Evolutionary conservation across 2,888 invertebrate genomes (phyloP), one percentile per base, ranked within the genome.

Genomic region (Ephialtes manifestator): DNA sequence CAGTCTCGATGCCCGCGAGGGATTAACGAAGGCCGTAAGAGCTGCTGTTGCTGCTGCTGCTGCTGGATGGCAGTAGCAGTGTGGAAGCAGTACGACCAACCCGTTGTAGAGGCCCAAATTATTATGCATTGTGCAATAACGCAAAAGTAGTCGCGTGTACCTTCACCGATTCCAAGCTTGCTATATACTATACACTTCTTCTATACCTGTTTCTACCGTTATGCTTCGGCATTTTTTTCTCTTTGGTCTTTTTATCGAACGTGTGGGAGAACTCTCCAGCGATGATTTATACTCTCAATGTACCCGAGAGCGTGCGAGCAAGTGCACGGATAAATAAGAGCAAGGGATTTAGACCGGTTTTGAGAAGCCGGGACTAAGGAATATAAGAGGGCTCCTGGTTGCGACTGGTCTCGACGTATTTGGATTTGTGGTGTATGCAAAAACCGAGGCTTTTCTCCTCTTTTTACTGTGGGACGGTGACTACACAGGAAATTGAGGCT

Each of bases 111-210:
- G 79, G 83, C 88, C 89, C 89, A 90, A 91, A 92, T 91, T 92
- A 92, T 92, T 92, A 92, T 91, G 90, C 91, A 91, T 90, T 89
- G 91, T 87, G 88, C 90, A 91, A 91, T 91, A 92, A 90, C 91
- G 90, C 86, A 88, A 89, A 89, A 90, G 90, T 90, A 90, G 88
- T 88, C 89, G 81, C 70, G 24, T 58, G 75, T 39, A 65, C 63
- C 35, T 68, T 74, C 53, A 79, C 78, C 85, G 70, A 85, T 82
- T 74, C 79, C 63, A 74, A 31, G 67, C n/a, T 18, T 48, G 51
- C 65, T 63, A 60, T 51, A 24, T 67, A 31, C 39, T 39, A 76
- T 68, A 51, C 63, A 72, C 74, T 74, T 51, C 65, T 70, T 70
- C 55, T 51, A 20, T 63, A 43, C 43, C 31, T 78, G 63, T 78